A percentile compares a stretch with the other conserved stretches of the same genome.
Evolutionary conservation across 1,140 invertebrate species (phyloP).

Genomic region (Pantala flavescens): DNA sequence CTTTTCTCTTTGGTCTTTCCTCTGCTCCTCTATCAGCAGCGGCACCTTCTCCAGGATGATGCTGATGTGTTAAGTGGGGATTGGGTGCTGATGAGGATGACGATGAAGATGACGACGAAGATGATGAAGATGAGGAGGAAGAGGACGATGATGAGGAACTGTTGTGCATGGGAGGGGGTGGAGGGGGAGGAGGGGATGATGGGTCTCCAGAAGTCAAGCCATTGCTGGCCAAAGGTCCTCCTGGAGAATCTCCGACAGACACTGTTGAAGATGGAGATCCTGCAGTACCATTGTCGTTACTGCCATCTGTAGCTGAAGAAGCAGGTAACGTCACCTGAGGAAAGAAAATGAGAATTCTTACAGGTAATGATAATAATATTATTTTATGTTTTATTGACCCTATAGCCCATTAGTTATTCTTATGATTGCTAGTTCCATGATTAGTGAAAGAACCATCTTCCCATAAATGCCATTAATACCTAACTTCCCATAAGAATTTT

Average conservation of each 20-base stretch:
- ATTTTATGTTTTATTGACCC: neutral
- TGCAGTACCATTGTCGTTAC: slow-evolving; percentile 67
- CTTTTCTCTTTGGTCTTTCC: neutral
- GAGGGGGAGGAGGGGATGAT: slow-evolving; percentile 47
- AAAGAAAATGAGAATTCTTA: slow-evolving; percentile 11
- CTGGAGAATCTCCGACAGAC: slow-evolving; percentile 36
- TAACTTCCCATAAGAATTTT: too few species aligned
- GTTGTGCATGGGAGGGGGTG: slow-evolving; percentile 30
- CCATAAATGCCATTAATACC: too few species aligned
- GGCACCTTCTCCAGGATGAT: neutral
- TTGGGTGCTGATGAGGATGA: neutral
- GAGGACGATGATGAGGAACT: slow-evolving; percentile 20
- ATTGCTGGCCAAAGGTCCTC: slow-evolving; percentile 18
- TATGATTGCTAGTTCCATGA: too few species aligned
- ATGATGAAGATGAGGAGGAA: neutral
- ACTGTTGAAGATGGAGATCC: slow-evolving; percentile 73
- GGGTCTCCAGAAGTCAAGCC: slow-evolving; percentile 33
- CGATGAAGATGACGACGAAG: neutral
- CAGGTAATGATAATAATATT: neutral
- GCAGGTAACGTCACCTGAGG: slow-evolving; percentile 49
- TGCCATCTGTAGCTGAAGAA: slow-evolving; percentile 69
- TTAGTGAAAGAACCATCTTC: too few species aligned
- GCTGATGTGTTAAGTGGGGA: neutral
- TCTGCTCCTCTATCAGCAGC: neutral
- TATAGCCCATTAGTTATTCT: neutral